phyloP scores from a whole-genome alignment of 2,888 invertebrate species.

The Leptinotarsa haldemani region DNA sequence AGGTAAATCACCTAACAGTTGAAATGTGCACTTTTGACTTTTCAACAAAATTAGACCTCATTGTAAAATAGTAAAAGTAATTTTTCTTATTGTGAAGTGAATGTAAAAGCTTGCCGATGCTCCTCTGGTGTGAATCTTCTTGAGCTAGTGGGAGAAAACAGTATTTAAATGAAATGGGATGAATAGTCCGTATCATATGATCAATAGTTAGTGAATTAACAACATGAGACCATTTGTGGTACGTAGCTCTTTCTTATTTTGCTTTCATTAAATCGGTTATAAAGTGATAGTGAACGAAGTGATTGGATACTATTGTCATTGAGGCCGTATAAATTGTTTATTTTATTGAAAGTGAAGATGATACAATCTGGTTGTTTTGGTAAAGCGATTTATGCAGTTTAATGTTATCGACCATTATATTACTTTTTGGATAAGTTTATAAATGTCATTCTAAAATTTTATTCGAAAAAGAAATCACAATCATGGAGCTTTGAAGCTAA shows the following conservation, averaged over 20 bases:
- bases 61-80: slow-evolving; percentile 56
- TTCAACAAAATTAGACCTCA: slow-evolving; percentile 49
- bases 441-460: too few species aligned
- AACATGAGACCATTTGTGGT: slow-evolving; percentile 63
- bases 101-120: slow-evolving; percentile 49
- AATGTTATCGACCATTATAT: too few species aligned
- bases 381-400: slow-evolving; percentile 1
- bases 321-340: slow-evolving; percentile 9
- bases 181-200: slow-evolving; percentile 59
- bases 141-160: slow-evolving; percentile 49
- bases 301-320: slow-evolving; percentile 25
- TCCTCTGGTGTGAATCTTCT: slow-evolving; percentile 47
- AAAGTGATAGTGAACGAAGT: slow-evolving; percentile 41
- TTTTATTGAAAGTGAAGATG: slow-evolving; percentile 22
- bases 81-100: slow-evolving; percentile 55
- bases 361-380: not conserved
- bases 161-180: slow-evolving; percentile 55
- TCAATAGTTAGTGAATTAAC: slow-evolving; percentile 60
- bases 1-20: not conserved
- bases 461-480: too few species aligned
- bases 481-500: too few species aligned
- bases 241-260: slow-evolving; percentile 52
- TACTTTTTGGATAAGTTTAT: too few species aligned
- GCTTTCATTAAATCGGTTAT: slow-evolving; percentile 23
- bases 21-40: slow-evolving; percentile 27